Evolutionary conservation across 2,113 vertebrate genomes (phyloP), one percentile per base, ranked within the genome.

Genomic region (Puffinus mauretanicus): DNA sequence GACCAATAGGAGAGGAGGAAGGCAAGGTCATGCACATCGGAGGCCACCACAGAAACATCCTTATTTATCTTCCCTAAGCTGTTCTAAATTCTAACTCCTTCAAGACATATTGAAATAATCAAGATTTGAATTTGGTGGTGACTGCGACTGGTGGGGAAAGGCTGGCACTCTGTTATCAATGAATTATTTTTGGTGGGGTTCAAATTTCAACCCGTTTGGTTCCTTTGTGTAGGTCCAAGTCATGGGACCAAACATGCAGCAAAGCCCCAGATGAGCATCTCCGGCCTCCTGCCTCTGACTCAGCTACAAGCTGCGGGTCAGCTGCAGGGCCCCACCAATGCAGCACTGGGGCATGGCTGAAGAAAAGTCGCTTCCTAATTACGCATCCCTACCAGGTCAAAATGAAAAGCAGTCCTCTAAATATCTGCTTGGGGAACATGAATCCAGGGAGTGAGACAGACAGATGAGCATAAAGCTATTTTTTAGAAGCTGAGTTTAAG

Each of bases 21-120:
- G 83, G 69, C 86, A 93, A 97, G 91, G 95, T 94, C 94, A 95
- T 22, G 21, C 49, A 47, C 44, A 83, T 32, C n/a, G 2, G 9
- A 88, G 44, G 38, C 46, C 69, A 80, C 83, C 55, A 70, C 29
- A 82, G 94, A 92, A 94, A 89, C 92, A 71, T 61, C 83, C 67
- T 93, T 73, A 79, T 87, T 97, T 91, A 92, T 83, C 91, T 80
- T 79, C 76, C 58, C 61, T 93, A 87, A 95, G 82, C 91, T 69
- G 27, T 82, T 94, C 91, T 89, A 49, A 70, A 58, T 32, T 57
- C 87, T 94, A 97, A 92, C 88, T 91, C 91, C 75, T 94, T 89
- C 66, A 21, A 69, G 32, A 61, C n/a, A 34, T 0, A 49, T 27
- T 51, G 57, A 90, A 87, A 87, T 62, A 67, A 27, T 54, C 69